Conservation (phyloP, 2,888 invertebrate species). For the Lithosia quadra region DNA sequence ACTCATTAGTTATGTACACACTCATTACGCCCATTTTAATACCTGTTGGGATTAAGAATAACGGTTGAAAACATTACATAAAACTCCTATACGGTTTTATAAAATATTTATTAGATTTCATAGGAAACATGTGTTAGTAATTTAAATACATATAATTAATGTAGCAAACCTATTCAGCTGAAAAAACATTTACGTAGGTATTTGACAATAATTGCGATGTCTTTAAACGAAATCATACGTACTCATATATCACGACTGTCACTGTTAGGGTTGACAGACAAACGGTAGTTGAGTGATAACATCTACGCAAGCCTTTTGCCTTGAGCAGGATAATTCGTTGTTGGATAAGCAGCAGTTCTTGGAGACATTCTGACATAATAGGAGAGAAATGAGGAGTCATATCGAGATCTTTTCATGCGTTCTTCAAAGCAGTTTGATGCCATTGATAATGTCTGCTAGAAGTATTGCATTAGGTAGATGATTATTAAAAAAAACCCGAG, state of each 20-base stretch:
- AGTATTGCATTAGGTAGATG: no score
- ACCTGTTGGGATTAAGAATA: constrained; percentile 3
- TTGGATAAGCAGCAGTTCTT: constrained; percentile 30
- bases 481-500: background rate
- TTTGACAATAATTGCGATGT: no score
- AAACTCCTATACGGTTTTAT: background rate
- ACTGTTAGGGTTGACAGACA: constrained; percentile 42
- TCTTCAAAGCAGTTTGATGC: background rate
- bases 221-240: constrained; percentile 30
- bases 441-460: no score
- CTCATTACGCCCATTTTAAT: constrained; percentile 13
- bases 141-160: background rate
- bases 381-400: background rate
- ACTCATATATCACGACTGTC: constrained; percentile 31
- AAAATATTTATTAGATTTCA: background rate
- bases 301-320: constrained; percentile 42
- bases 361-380: constrained; percentile 15
- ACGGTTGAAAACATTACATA: background rate
- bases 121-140: background rate
- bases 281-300: constrained; percentile 43
- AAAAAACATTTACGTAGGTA: background rate
- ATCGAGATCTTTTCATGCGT: background rate
- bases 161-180: background rate
- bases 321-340: constrained; percentile 24
- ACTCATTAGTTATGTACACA: constrained; percentile 25